Evolutionary conservation across 2,888 invertebrate species (phyloP).

Genomic region (Heliconius sara): DNA sequence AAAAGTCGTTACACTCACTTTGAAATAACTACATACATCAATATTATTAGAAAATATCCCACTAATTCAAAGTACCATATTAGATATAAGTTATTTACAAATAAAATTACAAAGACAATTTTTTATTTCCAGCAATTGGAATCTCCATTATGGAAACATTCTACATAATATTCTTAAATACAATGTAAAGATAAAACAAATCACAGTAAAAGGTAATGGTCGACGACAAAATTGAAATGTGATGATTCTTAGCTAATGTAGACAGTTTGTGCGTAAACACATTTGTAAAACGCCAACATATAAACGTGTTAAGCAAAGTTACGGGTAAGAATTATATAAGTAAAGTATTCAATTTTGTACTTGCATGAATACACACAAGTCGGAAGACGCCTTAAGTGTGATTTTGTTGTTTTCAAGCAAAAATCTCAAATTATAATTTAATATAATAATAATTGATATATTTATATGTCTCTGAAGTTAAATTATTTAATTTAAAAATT

Average conservation of each 20-base stretch:
- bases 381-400: slow-evolving; percentile 50
- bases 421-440: slow-evolving; percentile 13
- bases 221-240: slow-evolving; percentile 64
- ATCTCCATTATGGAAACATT: slow-evolving; percentile 65
- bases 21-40: slow-evolving; percentile 59
- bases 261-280: slow-evolving; percentile 54
- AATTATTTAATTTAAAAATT: slow-evolving; percentile 1
- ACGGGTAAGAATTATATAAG: slow-evolving; percentile 24
- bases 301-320: slow-evolving; percentile 12
- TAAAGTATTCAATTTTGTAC: slow-evolving; percentile 32
- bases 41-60: slow-evolving; percentile 48
- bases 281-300: slow-evolving; percentile 39
- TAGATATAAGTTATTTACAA: slow-evolving; percentile 51
- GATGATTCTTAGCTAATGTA: slow-evolving; percentile 58
- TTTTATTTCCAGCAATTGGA: slow-evolving; percentile 58
- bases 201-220: slow-evolving; percentile 80
- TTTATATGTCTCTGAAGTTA: not conserved
- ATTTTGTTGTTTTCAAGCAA: slow-evolving; percentile 45
- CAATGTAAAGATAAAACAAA: slow-evolving; percentile 69
- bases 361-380: slow-evolving; percentile 38
- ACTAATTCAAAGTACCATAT: slow-evolving; percentile 37
- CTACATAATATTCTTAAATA: slow-evolving; percentile 58
- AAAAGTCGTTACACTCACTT: slow-evolving; percentile 55
- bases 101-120: slow-evolving; percentile 42
- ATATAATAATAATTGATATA: not conserved